Percentiles rank a stretch among this genome's conserved stretches.
Evolutionary conservation across 2,113 vertebrate species (phyloP).

Genomic region (Strix aluco): DNA sequence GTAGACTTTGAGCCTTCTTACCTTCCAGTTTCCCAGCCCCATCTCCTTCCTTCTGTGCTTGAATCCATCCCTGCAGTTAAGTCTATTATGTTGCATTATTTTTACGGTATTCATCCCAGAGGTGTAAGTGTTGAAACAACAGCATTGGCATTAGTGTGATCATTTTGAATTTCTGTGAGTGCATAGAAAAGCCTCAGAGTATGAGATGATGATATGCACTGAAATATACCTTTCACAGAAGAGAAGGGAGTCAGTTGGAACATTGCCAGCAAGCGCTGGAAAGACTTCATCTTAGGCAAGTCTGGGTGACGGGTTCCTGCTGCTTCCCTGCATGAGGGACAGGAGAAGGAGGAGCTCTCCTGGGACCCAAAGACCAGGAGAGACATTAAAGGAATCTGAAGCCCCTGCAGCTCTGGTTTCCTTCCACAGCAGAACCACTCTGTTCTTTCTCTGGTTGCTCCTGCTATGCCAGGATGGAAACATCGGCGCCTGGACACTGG

Average conservation of each 20-base stretch:
- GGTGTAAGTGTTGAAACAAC: not conserved
- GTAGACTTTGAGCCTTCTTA: not conserved
- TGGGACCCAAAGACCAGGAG: not conserved
- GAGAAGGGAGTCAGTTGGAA: not conserved
- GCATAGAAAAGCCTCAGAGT: not conserved
- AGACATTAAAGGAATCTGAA: not conserved
- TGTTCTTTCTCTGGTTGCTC: not conserved
- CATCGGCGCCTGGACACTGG: fast-evolving
- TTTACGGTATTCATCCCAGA: not conserved
- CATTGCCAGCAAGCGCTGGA: not conserved
- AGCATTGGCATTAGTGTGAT: fast-evolving
- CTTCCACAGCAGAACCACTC: not conserved
- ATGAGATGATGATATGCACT: not conserved
- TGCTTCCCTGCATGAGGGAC: not conserved
- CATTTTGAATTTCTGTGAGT: not conserved
- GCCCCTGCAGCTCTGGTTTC: not conserved
- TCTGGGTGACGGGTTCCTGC: not conserved
- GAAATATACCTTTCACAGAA: not conserved
- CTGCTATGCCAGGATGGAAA: fast-evolving
- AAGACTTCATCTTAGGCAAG: not conserved
- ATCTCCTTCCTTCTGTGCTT: not conserved
- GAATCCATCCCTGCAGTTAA: not conserved
- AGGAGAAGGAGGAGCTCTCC: not conserved
- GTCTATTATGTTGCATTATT: not conserved
- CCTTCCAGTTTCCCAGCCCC: not conserved